Percentiles rank a stretch among this genome's conserved stretches.
Conservation (phyloP, 2,888 invertebrate genomes). For the Charanyca ferruginea region DNA sequence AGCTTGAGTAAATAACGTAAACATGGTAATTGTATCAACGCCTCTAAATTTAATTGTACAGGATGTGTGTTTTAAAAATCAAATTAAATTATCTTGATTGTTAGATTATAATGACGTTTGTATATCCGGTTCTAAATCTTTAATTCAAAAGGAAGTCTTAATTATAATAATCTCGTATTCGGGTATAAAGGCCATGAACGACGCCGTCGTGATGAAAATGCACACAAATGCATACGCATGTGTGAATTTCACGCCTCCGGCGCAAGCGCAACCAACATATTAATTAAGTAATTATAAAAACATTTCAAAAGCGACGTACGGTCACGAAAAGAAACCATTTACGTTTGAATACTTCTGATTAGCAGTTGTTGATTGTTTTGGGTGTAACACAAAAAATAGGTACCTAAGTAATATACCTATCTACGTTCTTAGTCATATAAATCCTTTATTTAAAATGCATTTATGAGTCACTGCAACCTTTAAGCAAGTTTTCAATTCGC, state of each 20-base stretch:
- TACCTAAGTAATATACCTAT: too few species aligned
- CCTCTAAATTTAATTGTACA: conserved; percentile 15
- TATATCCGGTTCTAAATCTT: conserved; percentile 16
- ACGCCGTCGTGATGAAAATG: background rate
- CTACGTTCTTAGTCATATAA: background rate
- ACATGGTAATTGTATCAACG: conserved; percentile 42
- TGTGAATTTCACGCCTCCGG: background rate
- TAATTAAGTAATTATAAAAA: background rate
- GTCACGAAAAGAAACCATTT: background rate
- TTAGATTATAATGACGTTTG: conserved; percentile 10
- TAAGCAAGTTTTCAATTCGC: conserved; percentile 29
- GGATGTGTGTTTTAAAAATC: conserved; percentile 20
- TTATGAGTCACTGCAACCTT: conserved; percentile 15
- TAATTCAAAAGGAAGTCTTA: conserved; percentile 13
- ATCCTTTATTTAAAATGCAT: conserved; percentile 30
- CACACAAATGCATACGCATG: background rate
- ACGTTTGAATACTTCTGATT: background rate
- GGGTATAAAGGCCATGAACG: background rate
- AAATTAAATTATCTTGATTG: background rate
- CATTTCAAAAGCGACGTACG: too few species aligned
- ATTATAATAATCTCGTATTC: conserved; percentile 7
- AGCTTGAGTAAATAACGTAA: conserved; percentile 28
- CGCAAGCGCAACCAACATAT: background rate
- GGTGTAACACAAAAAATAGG: conserved; percentile 8
- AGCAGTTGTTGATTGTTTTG: conserved; percentile 7